Conservation (phyloP, 2,888 invertebrate genomes). For the Gisinianus flammeolus region DNA sequence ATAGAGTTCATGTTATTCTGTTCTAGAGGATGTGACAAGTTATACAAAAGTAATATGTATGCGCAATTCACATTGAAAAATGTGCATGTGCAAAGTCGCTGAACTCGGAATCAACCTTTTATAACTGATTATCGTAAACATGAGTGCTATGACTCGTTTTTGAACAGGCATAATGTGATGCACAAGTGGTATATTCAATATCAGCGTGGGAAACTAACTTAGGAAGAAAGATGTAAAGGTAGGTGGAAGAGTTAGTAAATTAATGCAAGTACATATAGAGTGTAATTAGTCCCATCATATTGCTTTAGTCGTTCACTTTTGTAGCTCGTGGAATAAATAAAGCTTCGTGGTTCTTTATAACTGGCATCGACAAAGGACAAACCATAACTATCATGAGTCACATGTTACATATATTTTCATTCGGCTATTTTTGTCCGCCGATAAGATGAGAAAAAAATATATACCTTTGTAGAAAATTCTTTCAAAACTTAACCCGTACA, state of each 20-base stretch:
- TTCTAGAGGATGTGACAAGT: too few relatives aligned
- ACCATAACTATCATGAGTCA: background rate
- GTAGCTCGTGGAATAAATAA: background rate
- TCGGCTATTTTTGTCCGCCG: background rate
- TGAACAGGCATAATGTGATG: background rate
- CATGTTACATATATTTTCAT: background rate
- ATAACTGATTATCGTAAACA: conserved; percentile 3
- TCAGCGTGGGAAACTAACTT: background rate
- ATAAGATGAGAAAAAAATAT: too few relatives aligned
- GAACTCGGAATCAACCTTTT: conserved; percentile 7
- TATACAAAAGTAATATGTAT: too few relatives aligned
- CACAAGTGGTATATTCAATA: background rate
- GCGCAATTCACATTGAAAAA: background rate
- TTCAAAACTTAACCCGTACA: too few relatives aligned
- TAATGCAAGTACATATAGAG: background rate
- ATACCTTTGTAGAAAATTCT: too few relatives aligned
- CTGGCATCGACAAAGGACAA: background rate
- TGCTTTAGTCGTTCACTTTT: conserved; percentile 6
- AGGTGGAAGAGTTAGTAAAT: background rate
- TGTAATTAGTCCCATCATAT: background rate
- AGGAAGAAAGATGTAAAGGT: background rate
- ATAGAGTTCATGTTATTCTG: too few relatives aligned
- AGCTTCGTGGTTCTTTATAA: background rate
- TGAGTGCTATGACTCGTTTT: background rate
- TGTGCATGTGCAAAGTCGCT: conserved; percentile 26